phyloP scores from a whole-genome alignment of 2,797 vertebrate genomes.

The Rachycentron canadum region DNA sequence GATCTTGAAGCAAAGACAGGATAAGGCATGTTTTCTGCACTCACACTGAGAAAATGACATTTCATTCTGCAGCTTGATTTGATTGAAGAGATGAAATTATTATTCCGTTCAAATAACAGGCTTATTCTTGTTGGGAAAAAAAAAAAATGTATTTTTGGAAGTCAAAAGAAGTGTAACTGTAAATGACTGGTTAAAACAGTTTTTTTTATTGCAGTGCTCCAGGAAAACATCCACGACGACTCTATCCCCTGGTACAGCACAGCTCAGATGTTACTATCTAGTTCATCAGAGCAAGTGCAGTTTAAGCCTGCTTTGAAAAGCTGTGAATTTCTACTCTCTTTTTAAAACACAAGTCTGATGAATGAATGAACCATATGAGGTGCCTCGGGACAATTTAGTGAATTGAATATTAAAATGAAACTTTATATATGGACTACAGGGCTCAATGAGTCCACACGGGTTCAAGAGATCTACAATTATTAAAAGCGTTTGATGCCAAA shows the following conservation, averaged over 20 bases:
- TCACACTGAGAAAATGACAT: background rate
- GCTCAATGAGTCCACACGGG: slow-evolving; percentile 68
- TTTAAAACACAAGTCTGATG: slow-evolving; percentile 62
- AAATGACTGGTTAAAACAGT: slow-evolving; percentile 7
- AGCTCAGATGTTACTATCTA: slow-evolving; percentile 43
- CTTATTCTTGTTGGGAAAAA: background rate
- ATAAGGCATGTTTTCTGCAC: slow-evolving; percentile 2
- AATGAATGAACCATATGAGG: slow-evolving; percentile 57
- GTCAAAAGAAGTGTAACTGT: background rate
- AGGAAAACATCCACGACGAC: slow-evolving; percentile 27
- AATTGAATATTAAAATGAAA: slow-evolving; percentile 71
- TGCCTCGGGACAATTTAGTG: slow-evolving; percentile 62
- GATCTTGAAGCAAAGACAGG: background rate
- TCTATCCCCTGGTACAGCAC: slow-evolving; percentile 40
- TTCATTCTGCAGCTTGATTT: slow-evolving; percentile 4
- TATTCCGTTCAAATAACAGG: background rate
- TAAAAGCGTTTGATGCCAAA: slow-evolving; percentile 71
- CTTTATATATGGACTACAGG: slow-evolving; percentile 59
- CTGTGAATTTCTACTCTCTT: slow-evolving; percentile 54
- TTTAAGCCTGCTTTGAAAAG: slow-evolving; percentile 54
- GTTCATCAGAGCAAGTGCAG: slow-evolving; percentile 24
- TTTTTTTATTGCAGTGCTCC: background rate
- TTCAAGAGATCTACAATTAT: slow-evolving; percentile 63
- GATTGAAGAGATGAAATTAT: slow-evolving; percentile 2
- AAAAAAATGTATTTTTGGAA: background rate